phyloP scores from a whole-genome alignment of 2,888 invertebrate species.

The Holacanthella duospinosa region DNA sequence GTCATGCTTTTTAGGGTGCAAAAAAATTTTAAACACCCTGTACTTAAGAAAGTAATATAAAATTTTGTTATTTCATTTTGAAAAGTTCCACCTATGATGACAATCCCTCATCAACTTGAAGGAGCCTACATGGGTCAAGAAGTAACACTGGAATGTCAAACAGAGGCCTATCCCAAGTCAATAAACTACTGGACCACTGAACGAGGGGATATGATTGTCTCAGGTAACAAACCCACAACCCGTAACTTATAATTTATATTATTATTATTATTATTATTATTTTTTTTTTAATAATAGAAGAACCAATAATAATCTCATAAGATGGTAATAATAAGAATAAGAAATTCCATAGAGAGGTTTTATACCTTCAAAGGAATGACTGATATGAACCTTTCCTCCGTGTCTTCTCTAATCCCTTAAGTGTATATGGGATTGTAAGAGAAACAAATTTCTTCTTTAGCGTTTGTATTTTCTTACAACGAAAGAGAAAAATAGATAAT shows the following conservation, averaged over 20 bases:
- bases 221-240: slow-evolving; percentile 52
- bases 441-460: too few relatives aligned
- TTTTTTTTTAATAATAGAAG: too few relatives aligned
- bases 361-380: background rate
- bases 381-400: background rate
- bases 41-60: background rate
- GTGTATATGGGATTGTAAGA: too few relatives aligned
- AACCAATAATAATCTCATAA: too few relatives aligned
- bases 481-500: too few relatives aligned
- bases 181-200: slow-evolving; percentile 93
- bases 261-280: background rate
- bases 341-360: background rate
- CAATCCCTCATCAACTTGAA: slow-evolving; percentile 84
- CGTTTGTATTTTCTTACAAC: too few relatives aligned
- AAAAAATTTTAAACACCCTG: too few relatives aligned
- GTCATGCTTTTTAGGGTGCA: too few relatives aligned
- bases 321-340: too few relatives aligned
- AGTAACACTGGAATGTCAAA: slow-evolving; percentile 77
- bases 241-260: background rate
- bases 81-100: slow-evolving; percentile 90
- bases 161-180: slow-evolving; percentile 82
- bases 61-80: too few relatives aligned
- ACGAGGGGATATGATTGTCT: slow-evolving; percentile 82
- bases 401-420: too few relatives aligned
- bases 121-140: slow-evolving; percentile 81